Base-by-base conservation (phyloP, 2,113 vertebrate genomes). In the Nothocercus nigrocapillus region DNA sequence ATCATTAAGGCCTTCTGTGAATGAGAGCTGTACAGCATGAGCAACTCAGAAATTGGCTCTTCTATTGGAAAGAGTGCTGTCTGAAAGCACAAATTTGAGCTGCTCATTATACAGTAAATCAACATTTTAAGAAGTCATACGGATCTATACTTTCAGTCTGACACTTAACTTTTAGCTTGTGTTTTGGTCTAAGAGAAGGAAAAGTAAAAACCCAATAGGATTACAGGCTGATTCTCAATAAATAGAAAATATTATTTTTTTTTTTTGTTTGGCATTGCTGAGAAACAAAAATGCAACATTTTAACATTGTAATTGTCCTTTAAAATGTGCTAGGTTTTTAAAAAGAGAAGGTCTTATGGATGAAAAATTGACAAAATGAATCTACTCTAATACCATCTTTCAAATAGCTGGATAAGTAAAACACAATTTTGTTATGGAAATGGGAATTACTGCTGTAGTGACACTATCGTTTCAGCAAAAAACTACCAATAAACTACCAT, bases 401-500 rank as follows among this genome's bases (percentile, higher is more conserved):
- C 73, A 96, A 96, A 93, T 70, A 96, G 80, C 77, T 98, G 88
- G 84, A 88, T 97, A 97, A 97, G 75, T 94, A 93, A 95, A 94
- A 73, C 10, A 96, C 22, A 79, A 32, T 92, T 97, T 97, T 95
- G 16, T 83, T 94, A 93, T 93, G 93, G 82, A 97, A 97, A 94
- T 92, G 79, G 88, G 94, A 97, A 95, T 96, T 95, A 89, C 76
- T 90, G 53, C 95, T 96, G 75, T 91, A 93, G 82, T 4, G 2
- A 85, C 53, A 38, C 66, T 97, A 85, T 63, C 63, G 0, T 97
- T 97, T 95, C 84, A 95, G 88, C 82, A 95, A 86, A 96, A 97
- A 90, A 68, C 77, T 88, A 58, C 73, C 94, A 88, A 70, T 96
- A 96, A 96, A 78, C 85, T 95, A 53, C 75, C 96, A 92, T 27